Evolutionary conservation across 2,888 invertebrate species (phyloP).

Genomic region (Yponomeuta evonymella): DNA sequence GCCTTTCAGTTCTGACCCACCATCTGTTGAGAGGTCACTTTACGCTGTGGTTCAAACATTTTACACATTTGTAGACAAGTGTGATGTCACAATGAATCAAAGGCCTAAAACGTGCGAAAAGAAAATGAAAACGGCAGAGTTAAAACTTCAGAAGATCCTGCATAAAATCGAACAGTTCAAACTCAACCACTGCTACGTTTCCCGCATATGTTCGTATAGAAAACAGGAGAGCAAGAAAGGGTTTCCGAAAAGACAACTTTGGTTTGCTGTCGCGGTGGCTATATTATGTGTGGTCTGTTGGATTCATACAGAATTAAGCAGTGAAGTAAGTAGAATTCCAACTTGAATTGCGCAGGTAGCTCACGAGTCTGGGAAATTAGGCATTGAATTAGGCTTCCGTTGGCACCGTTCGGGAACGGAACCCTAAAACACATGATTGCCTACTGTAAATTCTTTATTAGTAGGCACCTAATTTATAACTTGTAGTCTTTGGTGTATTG

Average conservation of each 20-base stretch:
- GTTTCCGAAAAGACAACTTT: not conserved
- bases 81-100: conserved; percentile 36
- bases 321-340: conserved; percentile 24
- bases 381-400: too few species aligned
- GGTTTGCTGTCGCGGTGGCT: not conserved
- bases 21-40: not conserved
- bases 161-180: conserved; percentile 51
- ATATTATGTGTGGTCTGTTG: conserved; percentile 21
- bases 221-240: not conserved
- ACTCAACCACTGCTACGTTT: conserved; percentile 40
- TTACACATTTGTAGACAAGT: not conserved
- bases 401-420: too few species aligned
- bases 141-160: conserved; percentile 52
- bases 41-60: not conserved
- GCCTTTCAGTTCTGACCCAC: conserved; percentile 30
- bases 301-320: conserved; percentile 34
- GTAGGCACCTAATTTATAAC: too few species aligned
- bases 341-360: too few species aligned
- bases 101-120: conserved; percentile 48
- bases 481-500: too few species aligned
- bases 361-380: too few species aligned
- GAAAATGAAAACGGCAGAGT: conserved; percentile 53
- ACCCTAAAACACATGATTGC: too few species aligned
- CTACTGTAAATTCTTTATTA: too few species aligned
- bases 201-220: conserved; percentile 34